Percentiles rank a stretch among this genome's conserved stretches.
These are phyloP conservation scores for Drosophila multiciliata DNA, from an alignment of 2,888 invertebrate genomes.

Conservation along the genomic window DNA sequence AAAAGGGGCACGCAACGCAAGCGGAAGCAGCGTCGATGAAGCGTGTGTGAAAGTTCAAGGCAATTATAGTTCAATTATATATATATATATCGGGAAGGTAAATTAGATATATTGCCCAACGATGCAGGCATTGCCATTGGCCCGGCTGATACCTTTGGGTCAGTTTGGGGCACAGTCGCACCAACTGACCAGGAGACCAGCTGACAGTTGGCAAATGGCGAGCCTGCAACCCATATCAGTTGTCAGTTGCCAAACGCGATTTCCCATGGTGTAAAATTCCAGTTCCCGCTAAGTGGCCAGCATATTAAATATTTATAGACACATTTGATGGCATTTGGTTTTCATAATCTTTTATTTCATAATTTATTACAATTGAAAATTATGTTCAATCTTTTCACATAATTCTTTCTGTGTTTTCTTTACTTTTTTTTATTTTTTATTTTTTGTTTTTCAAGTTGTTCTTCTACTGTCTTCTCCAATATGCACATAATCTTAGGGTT, in stretches of 20 bases:
- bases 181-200: constrained; percentile 42
- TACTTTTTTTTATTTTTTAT: constrained; percentile 30
- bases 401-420: constrained; percentile 37
- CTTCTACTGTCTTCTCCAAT: constrained; percentile 48
- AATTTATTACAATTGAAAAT: constrained; percentile 84
- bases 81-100: constrained; percentile 39
- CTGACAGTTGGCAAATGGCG: constrained; percentile 67
- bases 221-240: constrained; percentile 62
- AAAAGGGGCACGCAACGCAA: constrained; percentile 33
- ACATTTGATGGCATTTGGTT: constrained; percentile 42
- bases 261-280: constrained; percentile 35
- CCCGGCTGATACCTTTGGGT: constrained; percentile 34
- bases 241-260: constrained; percentile 55
- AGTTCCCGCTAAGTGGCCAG: background rate
- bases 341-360: constrained; percentile 82
- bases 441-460: constrained; percentile 39
- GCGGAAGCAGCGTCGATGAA: constrained; percentile 60
- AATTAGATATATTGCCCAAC: constrained; percentile 38
- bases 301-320: constrained; percentile 2
- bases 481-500: constrained; percentile 51
- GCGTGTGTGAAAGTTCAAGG: constrained; percentile 65
- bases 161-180: constrained; percentile 16
- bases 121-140: constrained; percentile 46
- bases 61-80: constrained; percentile 79
- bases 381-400: constrained; percentile 75